These are phyloP conservation scores for Lasioglossum lativentre DNA, from an alignment of 2,888 invertebrate species.

Conservation along the genomic window DNA sequence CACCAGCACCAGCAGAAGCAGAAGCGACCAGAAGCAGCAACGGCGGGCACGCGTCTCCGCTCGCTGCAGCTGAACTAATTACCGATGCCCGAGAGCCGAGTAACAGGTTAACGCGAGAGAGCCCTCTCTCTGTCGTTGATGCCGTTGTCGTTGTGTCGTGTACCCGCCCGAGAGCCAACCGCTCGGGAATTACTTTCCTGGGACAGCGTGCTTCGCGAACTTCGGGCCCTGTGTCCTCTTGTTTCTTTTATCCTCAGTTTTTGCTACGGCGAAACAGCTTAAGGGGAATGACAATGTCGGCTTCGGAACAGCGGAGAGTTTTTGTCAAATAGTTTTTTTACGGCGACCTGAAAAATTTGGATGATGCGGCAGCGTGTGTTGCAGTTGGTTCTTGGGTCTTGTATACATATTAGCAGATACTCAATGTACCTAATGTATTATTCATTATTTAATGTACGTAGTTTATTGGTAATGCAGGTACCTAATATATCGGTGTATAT, in stretches of 20 bases:
- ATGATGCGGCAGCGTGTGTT: background rate
- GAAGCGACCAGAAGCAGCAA: conserved; percentile 64
- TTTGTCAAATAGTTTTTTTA: background rate
- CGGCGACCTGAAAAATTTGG: background rate
- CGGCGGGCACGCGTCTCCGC: conserved; percentile 66
- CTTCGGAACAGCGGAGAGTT: background rate
- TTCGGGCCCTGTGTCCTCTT: background rate
- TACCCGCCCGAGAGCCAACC: background rate
- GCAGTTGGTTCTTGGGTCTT: background rate
- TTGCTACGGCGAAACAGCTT: background rate
- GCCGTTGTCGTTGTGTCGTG: conserved; percentile 37
- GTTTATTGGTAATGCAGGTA: background rate
- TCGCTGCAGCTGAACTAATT: conserved; percentile 75
- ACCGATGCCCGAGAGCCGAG: conserved; percentile 56
- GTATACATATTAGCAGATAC: background rate
- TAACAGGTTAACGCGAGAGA: conserved; percentile 51
- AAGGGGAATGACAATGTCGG: background rate
- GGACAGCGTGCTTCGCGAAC: background rate
- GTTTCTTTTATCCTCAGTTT: background rate
- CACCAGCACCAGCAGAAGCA: conserved; percentile 64
- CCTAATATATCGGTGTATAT: background rate
- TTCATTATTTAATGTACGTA: background rate
- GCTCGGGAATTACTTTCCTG: background rate
- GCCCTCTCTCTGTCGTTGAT: conserved; percentile 26
- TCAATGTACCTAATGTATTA: background rate